These are phyloP conservation scores for Thamnophis elegans DNA, from an alignment of 2,797 vertebrate species.

Conservation along the genomic window DNA sequence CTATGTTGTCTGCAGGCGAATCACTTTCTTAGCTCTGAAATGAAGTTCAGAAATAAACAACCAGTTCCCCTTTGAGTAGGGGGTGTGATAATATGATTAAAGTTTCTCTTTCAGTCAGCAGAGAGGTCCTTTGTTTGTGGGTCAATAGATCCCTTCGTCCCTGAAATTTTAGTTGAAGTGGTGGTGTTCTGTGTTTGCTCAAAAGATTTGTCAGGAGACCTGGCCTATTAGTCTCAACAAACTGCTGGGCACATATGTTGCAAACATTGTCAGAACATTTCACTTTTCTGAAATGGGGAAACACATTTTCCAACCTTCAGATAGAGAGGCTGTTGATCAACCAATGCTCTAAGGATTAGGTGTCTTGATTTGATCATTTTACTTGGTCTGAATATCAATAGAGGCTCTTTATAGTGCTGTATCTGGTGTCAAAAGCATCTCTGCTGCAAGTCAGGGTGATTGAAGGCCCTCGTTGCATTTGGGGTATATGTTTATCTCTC, in stretches of 20 bases:
- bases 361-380: neutral
- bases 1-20: neutral
- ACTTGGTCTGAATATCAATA: conserved; percentile 6
- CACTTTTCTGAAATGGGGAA: conserved; percentile 1
- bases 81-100: neutral
- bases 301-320: neutral
- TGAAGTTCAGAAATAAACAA: accelerated
- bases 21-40: neutral
- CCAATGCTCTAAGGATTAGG: neutral
- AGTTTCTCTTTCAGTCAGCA: neutral
- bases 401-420: neutral
- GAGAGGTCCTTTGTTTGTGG: neutral
- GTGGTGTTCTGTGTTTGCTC: neutral
- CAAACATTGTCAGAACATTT: neutral
- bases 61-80: neutral
- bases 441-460: neutral
- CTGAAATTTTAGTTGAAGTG: conserved; percentile 8
- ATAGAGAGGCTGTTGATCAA: neutral
- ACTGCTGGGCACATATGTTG: neutral
- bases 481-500: neutral
- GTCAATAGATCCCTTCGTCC: neutral
- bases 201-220: neutral
- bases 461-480: neutral
- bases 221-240: conserved; percentile 24
- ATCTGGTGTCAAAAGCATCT: neutral